phyloP scores from a whole-genome alignment of 2,888 invertebrate genomes.

The Eudemis profundana region DNA sequence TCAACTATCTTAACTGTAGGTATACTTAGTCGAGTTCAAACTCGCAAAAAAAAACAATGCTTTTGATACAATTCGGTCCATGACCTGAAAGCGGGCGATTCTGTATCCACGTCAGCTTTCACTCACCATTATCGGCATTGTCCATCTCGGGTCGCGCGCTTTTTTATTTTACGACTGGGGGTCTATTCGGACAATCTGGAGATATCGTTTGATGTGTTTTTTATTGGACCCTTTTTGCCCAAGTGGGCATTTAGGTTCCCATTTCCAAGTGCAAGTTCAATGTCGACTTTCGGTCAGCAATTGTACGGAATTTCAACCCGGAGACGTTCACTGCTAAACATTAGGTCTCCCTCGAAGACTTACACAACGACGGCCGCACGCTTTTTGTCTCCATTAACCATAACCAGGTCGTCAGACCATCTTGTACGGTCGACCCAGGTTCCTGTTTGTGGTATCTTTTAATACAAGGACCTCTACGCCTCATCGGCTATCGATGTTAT shows the following conservation, averaged over 20 bases:
- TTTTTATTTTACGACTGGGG: conserved; percentile 12
- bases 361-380: too few relatives aligned
- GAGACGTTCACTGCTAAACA: too few relatives aligned
- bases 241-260: neutral
- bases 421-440: too few relatives aligned
- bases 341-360: too few relatives aligned
- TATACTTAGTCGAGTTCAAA: too few relatives aligned
- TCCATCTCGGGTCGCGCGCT: conserved; percentile 4
- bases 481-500: too few relatives aligned
- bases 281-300: neutral
- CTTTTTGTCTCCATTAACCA: too few relatives aligned
- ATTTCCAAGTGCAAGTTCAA: neutral
- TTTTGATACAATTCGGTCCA: conserved; percentile 19
- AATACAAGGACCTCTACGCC: too few relatives aligned
- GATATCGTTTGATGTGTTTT: conserved; percentile 6
- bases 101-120: conserved; percentile 31
- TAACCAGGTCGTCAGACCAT: too few relatives aligned
- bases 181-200: neutral
- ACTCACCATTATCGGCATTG: conserved; percentile 38
- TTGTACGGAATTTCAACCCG: neutral
- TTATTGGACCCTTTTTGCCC: neutral
- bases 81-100: conserved; percentile 22
- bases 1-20: too few relatives aligned
- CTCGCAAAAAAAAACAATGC: conserved; percentile 1
- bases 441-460: too few relatives aligned